Evolutionary conservation across 2,113 vertebrate genomes (phyloP).

Genomic region (Noctilio leporinus): DNA sequence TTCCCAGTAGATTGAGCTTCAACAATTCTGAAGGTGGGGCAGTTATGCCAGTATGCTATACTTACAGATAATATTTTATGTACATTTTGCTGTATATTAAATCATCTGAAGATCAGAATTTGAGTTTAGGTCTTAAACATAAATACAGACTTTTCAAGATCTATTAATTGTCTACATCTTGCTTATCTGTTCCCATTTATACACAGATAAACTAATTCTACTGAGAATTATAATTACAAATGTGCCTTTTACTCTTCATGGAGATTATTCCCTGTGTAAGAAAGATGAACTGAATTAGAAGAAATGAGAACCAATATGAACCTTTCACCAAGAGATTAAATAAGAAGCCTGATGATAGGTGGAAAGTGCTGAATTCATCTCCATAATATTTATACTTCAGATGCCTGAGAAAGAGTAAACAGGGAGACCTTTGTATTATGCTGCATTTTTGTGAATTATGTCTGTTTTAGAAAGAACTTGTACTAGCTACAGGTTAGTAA

Average conservation of each 20-base stretch:
- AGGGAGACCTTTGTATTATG: slow-evolving; percentile 21
- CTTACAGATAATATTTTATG: background rate
- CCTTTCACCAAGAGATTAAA: slow-evolving; percentile 21
- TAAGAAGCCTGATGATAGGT: slow-evolving; percentile 13
- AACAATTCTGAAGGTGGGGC: background rate
- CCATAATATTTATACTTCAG: slow-evolving; percentile 32
- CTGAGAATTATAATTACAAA: background rate
- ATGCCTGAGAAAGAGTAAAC: background rate
- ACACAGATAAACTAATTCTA: background rate
- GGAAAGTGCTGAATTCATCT: slow-evolving; percentile 36
- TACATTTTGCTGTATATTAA: background rate
- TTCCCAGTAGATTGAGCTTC: background rate
- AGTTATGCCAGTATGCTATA: background rate
- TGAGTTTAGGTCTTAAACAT: background rate
- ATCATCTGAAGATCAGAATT: background rate
- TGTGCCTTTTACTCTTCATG: background rate
- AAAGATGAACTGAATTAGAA: background rate
- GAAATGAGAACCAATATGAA: slow-evolving; percentile 19
- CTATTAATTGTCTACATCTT: background rate
- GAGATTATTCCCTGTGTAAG: background rate
- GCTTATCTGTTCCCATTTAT: background rate
- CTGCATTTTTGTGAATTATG: slow-evolving; percentile 48
- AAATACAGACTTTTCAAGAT: background rate
- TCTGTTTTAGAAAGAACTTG: slow-evolving; percentile 26
- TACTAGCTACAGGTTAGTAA: slow-evolving; percentile 33